Base-by-base conservation (phyloP, 1,140 invertebrate genomes). In the Nylanderia fulva region DNA sequence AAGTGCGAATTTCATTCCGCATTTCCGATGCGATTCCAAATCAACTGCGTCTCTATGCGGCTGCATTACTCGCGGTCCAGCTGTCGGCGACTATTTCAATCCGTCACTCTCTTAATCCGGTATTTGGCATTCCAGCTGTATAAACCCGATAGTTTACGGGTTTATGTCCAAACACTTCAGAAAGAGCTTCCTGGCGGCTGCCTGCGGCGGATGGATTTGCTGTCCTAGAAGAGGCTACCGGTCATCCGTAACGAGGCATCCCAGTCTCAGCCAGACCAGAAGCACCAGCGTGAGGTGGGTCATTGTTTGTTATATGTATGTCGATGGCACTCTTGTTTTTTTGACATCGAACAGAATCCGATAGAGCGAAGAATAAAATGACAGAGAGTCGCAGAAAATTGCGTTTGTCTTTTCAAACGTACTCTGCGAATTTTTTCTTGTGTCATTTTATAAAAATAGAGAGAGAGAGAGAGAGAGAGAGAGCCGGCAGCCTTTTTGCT, bases 151-250 rank as follows among this genome's bases (percentile, higher is more conserved):
- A 60, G 95, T 98, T 9, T 98, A 98, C 91, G 97, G 97, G 33
- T 98, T 98, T 93, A 97, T 98, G 96, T 98, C 97, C 3, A 96
- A 96, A 89, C 97, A 97, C 93, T 98, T 98, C 93, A 94, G 97
- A 66, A 95, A 97, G 85, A 96, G 96, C 74, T 95, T 95, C 85
- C 88, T 94, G 69, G 91, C 94, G 11, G 95, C 95, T 8, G 94
- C 93, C 18, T 94, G 94, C 56, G 93, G 93, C 27, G 90, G 90
- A 3, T 93, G 93, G 91, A 85, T 93, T n/a, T 94, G 92, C 69
- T 94, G 93, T 21, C 75, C 91, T 0, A 86, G 89, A 61, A 88
- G 71, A 36, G 90, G 89, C 0, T 93, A 94, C 68, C 84, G 88
- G 18, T 71, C 91, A 5, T 89, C 93, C 2, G 93, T 94, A 11